Conservation (phyloP, 2,113 vertebrate genomes). For the Microcebus ravelobensis region DNA sequence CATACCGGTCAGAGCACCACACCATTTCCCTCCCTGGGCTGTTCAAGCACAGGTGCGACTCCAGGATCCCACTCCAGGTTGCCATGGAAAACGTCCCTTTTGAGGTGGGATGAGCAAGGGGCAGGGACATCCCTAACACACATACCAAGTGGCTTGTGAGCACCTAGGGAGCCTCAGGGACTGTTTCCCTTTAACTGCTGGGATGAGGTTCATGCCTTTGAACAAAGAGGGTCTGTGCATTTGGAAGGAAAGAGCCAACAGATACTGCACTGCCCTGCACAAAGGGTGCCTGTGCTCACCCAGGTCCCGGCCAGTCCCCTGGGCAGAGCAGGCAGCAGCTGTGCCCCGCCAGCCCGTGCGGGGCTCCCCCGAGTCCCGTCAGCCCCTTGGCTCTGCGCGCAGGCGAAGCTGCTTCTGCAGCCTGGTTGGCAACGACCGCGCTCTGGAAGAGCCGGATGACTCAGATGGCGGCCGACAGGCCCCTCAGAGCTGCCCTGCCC, state of each 20-base stretch:
- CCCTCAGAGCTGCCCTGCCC: accelerated
- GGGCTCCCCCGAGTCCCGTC: background rate
- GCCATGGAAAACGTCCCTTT: background rate
- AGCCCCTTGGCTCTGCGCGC: background rate
- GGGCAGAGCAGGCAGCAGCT: too few relatives aligned
- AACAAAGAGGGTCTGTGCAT: background rate
- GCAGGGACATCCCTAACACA: too few relatives aligned
- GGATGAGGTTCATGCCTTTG: background rate
- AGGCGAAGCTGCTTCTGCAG: background rate
- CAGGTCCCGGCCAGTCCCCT: background rate
- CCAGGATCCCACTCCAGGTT: background rate
- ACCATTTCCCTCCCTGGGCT: background rate
- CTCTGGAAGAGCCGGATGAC: background rate
- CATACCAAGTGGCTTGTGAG: too few relatives aligned
- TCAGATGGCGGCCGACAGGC: accelerated
- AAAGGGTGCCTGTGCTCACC: background rate
- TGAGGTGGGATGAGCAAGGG: too few relatives aligned
- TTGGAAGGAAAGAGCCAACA: background rate
- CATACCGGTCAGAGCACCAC: background rate
- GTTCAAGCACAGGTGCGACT: background rate
- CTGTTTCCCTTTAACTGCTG: background rate
- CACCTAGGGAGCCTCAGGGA: background rate
- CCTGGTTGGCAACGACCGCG: accelerated
- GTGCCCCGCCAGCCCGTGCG: background rate
- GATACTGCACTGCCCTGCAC: background rate